Conservation (phyloP, 2,888 invertebrate species). For the Drosophila dives region DNA sequence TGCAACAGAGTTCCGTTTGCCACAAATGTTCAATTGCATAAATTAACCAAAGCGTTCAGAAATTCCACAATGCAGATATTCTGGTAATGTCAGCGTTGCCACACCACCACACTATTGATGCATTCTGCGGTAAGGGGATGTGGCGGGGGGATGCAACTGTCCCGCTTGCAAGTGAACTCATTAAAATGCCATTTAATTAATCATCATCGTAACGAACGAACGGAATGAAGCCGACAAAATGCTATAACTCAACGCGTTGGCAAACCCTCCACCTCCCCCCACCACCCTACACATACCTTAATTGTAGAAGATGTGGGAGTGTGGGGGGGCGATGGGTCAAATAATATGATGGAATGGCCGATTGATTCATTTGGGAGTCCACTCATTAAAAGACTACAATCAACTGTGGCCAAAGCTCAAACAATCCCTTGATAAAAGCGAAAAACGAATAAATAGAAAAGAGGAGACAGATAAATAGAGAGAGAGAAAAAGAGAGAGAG, state of each 20-base stretch:
- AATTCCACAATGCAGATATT: slow-evolving; percentile 57
- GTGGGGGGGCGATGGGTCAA: background rate
- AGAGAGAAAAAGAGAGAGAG: background rate
- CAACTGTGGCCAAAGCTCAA: slow-evolving; percentile 14
- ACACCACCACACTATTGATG: slow-evolving; percentile 63
- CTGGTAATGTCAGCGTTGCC: slow-evolving; percentile 37
- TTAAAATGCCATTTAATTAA: slow-evolving; percentile 83
- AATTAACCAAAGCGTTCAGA: slow-evolving; percentile 67
- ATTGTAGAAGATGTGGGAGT: slow-evolving; percentile 38
- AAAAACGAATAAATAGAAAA: background rate
- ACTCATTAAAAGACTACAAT: slow-evolving; percentile 26
- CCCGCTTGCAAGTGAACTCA: slow-evolving; percentile 71
- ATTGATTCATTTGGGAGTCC: slow-evolving; percentile 59
- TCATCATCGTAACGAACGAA: slow-evolving; percentile 69
- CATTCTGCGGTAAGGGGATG: slow-evolving; percentile 43
- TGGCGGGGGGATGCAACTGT: slow-evolving; percentile 10
- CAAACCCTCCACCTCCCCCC: slow-evolving; percentile 1
- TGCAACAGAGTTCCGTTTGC: slow-evolving; percentile 30
- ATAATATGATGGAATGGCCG: slow-evolving; percentile 38
- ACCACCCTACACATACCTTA: slow-evolving; percentile 21
- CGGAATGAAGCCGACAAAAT: slow-evolving; percentile 68
- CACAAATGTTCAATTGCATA: slow-evolving; percentile 77
- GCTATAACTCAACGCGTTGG: slow-evolving; percentile 72
- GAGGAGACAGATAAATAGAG: background rate
- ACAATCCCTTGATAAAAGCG: background rate